A percentile compares a stretch with the other conserved stretches of the same genome.
phyloP scores from a whole-genome alignment of 2,797 vertebrate species.

The Psittacula echo region DNA sequence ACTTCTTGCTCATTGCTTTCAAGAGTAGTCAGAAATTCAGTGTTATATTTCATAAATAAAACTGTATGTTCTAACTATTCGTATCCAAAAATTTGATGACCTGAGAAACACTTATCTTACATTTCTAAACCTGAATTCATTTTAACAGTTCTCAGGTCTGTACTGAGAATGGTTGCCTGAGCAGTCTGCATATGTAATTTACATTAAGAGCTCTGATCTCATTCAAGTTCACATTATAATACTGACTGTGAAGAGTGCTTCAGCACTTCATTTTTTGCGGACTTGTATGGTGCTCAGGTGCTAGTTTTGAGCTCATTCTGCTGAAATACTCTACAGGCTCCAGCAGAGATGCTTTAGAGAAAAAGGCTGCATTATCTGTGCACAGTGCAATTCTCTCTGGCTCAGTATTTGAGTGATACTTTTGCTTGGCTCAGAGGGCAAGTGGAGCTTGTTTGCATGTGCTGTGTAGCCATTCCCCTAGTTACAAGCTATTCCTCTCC shows the following conservation, averaged over 20 bases:
- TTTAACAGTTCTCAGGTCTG: not conserved
- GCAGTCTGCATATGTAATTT: not conserved
- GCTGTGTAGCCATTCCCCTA: not conserved
- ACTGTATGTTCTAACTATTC: not conserved
- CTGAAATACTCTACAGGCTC: not conserved
- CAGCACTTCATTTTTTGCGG: not conserved
- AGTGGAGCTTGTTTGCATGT: not conserved
- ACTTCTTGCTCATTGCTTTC: not conserved
- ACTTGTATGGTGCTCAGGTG: not conserved
- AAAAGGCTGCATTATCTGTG: not conserved
- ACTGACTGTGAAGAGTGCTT: not conserved
- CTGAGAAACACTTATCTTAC: not conserved
- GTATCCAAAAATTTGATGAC: not conserved
- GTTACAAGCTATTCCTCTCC: not conserved
- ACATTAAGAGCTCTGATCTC: not conserved
- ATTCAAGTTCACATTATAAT: not conserved
- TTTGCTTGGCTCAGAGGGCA: not conserved
- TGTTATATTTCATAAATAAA: not conserved
- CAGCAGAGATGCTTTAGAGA: not conserved
- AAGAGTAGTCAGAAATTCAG: not conserved
- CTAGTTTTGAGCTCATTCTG: not conserved
- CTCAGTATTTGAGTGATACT: not conserved
- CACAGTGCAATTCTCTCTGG: not conserved
- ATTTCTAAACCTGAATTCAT: not conserved
- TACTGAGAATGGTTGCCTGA: not conserved